Evolutionary conservation across 2,797 vertebrate genomes (phyloP), one percentile per base, ranked within the genome.

Genomic region (Leontocebus nigricollis): DNA sequence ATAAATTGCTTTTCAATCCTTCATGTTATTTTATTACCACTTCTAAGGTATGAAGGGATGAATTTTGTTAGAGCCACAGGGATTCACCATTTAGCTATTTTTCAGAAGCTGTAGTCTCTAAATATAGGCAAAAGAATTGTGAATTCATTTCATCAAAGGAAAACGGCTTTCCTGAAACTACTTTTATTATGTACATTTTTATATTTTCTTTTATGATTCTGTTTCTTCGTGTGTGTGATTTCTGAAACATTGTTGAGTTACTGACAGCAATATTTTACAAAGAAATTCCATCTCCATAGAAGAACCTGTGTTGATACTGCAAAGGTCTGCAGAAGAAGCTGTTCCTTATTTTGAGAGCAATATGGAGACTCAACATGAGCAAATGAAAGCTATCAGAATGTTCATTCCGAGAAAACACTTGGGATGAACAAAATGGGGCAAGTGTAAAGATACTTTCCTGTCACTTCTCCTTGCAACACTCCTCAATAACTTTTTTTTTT

Each of bases 261-360:
- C 19, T 77, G n/a, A 77, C 17, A 90, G 22, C 7, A 17, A 76
- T 30, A 4, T 84, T 9, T 67, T 52, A n/a, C 19, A 84, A 20
- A 81, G 76, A 61, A 17, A 41, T 85, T n/a, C 4, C 27, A 39
- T 48, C n/a, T 39, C 10, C 2, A 10, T 11, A 20, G 22, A 4
- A 73, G 48, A 70, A 36, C 0, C 10, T 70, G 4, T 4, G 3
- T 4, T 0, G 1, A 4, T 15, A 5, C 0, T n/a, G 10, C 4
- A 27, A 24, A 36, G 5, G 5, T 55, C 17, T 73, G 3, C 5
- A 55, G 27, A 83, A 44, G 17, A 59, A 41, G 11, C 1, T 91
- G 10, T 36, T 33, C n/a, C 39, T 80, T 39, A 55, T 5, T 20
- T 15, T 92, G 48, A 92, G 17, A 92, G 24, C 19, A 39, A 64